A percentile compares a stretch with the other conserved stretches of the same genome.
These are phyloP conservation scores for Thomomys bottae DNA, from an alignment of 2,113 vertebrate species.

Conservation along the genomic window DNA sequence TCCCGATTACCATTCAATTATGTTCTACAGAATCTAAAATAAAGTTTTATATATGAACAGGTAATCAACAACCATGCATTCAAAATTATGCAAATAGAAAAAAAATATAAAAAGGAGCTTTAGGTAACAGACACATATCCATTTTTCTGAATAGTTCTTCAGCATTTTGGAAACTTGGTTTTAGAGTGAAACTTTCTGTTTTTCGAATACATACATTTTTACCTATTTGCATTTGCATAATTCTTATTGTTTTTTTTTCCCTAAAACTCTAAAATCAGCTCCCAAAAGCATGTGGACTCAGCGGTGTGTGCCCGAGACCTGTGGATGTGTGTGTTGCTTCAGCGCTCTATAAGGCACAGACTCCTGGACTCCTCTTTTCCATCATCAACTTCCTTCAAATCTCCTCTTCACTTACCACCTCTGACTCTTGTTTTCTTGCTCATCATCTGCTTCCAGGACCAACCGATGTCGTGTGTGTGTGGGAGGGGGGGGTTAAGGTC, in stretches of 20 bases:
- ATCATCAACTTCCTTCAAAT: no score
- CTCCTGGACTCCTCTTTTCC: no score
- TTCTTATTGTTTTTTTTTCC: neutral
- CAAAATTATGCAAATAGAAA: neutral
- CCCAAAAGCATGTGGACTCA: neutral
- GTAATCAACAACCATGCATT: neutral
- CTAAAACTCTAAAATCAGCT: neutral
- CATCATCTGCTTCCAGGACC: no score
- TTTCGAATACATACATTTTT: neutral
- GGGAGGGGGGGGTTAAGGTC: no score
- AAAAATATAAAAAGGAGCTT: neutral
- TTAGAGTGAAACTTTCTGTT: neutral
- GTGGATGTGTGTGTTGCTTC: no score
- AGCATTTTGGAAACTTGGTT: constrained; percentile 1
- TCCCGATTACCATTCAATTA: neutral
- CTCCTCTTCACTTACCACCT: no score
- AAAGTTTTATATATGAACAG: neutral
- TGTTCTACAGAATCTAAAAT: neutral
- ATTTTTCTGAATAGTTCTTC: neutral
- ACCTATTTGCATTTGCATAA: neutral
- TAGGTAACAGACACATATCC: neutral
- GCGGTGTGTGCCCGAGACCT: no score
- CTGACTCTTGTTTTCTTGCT: no score
- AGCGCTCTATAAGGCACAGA: no score
- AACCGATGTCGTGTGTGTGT: no score